Evolutionary conservation across 1,140 invertebrate species (phyloP), one percentile per base, ranked within the genome.

Genomic region (Lucilia sericata): DNA sequence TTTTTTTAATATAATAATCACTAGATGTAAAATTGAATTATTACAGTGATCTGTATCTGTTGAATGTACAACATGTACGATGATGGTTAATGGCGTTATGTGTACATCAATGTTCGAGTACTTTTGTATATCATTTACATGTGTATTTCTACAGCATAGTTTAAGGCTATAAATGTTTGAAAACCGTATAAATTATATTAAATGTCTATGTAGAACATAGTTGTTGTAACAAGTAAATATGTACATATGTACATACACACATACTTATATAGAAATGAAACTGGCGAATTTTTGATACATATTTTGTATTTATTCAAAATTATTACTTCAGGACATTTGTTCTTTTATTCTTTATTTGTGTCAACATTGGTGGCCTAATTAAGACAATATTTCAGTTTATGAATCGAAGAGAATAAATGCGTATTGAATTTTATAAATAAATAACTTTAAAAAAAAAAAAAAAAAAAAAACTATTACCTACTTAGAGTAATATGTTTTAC

Each of bases 21-120:
- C 55, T 60, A 17, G 55, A 60, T 60, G 55, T n/a, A n/a, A 60
- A 60, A 60, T 60, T 60, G 55, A 60, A 60, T 60, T 60, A 60
- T 60, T 60, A 60, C 13, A 2, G 55, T 60, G 17, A 60, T 60
- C 55, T 60, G 55, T 60, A 7, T n/a, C 55, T 60, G 13, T 60
- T 13, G 2, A n/a, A 60, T n/a, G 14, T 60, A n/a, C 55, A 3
- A 60, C 55, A n/a, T n/a, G 14, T 60, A 60, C n/a, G 55, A 60
- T 14, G 55, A 60, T 60, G 55, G 55, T 60, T 60, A 17, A 60
- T 17, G 55, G 55, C 17, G n/a, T 30, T 3, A 30, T 30, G 14
- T 60, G 51, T 60, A 17, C 55, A 60, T n/a, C 55, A 60, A 60
- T 60, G 55, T 60, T 1, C 14, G n/a, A 17, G 55, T 17, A 17